phyloP scores from a whole-genome alignment of 2,797 vertebrate species.

The Distichodus sexfasciatus region DNA sequence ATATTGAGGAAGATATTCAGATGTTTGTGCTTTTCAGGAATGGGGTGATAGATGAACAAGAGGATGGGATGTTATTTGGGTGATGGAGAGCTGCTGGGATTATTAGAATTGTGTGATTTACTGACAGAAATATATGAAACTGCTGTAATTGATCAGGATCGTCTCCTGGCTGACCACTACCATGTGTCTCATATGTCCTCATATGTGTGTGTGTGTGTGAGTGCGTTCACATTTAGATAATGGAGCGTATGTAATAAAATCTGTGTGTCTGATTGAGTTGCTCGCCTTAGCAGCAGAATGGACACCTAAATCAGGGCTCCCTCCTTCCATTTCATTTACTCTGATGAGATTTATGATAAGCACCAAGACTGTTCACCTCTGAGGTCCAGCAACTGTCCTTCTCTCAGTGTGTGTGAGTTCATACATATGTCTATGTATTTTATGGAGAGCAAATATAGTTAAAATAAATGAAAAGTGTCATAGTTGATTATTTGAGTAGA shows the following conservation, averaged over 20 bases:
- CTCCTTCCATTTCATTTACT: slow-evolving; percentile 74
- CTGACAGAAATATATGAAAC: slow-evolving; percentile 29
- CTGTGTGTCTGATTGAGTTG: slow-evolving; percentile 71
- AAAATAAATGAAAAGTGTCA: no score
- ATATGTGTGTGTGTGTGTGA: slow-evolving; percentile 31
- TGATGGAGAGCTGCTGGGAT: slow-evolving; percentile 21
- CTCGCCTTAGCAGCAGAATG: slow-evolving; percentile 59
- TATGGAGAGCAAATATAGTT: no score
- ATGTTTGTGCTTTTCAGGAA: slow-evolving; percentile 20
- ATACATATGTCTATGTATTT: no score
- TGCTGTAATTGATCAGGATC: not conserved
- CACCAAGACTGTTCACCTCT: slow-evolving; percentile 73
- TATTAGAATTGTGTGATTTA: slow-evolving; percentile 26
- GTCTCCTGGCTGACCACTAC: slow-evolving; percentile 20
- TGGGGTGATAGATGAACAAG: slow-evolving; percentile 5
- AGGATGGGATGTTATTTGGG: slow-evolving; percentile 30
- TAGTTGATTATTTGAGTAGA: no score
- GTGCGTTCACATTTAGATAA: slow-evolving; percentile 69
- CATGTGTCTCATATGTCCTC: not conserved
- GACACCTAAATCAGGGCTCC: slow-evolving; percentile 68
- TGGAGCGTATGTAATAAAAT: slow-evolving; percentile 75
- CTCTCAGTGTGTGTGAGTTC: slow-evolving; percentile 33
- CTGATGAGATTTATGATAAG: slow-evolving; percentile 79
- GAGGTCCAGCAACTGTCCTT: slow-evolving; percentile 66
- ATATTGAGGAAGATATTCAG: slow-evolving; percentile 25